Conservation (phyloP, 1,140 invertebrate species). For the Drosophila biarmipes region DNA sequence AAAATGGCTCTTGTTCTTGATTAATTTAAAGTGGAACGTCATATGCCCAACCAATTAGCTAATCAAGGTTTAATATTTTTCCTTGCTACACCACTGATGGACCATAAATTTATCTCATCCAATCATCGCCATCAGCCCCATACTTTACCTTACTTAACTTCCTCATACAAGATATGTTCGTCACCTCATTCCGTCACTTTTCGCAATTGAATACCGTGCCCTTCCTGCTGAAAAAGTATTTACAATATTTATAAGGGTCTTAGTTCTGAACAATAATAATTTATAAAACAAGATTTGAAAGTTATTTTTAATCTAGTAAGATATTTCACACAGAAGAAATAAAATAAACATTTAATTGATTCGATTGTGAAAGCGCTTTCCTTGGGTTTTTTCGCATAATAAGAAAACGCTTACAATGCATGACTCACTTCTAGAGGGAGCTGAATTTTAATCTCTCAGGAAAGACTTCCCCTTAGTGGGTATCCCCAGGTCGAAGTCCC, state of each 20-base stretch:
- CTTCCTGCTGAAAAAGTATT: not conserved
- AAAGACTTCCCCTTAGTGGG: not conserved
- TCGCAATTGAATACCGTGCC: constrained; percentile 8
- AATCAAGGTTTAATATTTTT: constrained; percentile 26
- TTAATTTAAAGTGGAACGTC: not conserved
- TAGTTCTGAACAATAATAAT: too few species aligned
- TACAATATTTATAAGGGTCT: too few species aligned
- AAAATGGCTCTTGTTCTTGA: not conserved
- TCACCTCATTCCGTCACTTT: constrained; percentile 24
- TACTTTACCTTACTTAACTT: constrained; percentile 41
- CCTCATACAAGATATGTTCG: constrained; percentile 9
- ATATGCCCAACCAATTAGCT: constrained; percentile 14
- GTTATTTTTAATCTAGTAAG: too few species aligned
- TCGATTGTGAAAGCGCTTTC: too few species aligned
- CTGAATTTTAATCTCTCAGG: not conserved
- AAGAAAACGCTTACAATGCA: too few species aligned
- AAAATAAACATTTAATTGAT: too few species aligned
- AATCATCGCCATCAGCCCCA: constrained; percentile 46
- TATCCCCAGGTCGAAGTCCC: not conserved
- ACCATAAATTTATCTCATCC: constrained; percentile 41
- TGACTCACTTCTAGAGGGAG: too few species aligned
- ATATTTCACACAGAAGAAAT: too few species aligned
- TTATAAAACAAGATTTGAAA: too few species aligned
- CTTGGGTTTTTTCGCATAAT: too few species aligned
- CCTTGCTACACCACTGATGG: not conserved